Evolutionary conservation across 2,113 vertebrate species (phyloP), one percentile per base, ranked within the genome.

Genomic region (Platysteira castanea): DNA sequence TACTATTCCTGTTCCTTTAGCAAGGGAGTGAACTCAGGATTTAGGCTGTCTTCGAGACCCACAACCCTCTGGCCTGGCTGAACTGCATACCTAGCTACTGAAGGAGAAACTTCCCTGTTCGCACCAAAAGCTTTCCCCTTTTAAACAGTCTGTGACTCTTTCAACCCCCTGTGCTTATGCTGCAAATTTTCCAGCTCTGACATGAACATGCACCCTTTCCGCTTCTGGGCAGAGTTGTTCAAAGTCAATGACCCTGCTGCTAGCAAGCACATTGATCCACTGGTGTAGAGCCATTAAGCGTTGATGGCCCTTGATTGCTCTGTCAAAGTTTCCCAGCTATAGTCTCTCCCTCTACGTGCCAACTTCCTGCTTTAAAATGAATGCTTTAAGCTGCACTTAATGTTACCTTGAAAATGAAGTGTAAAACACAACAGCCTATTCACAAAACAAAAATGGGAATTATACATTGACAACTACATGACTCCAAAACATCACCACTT

Each of bases 251-350:
- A 70, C 70, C 85, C 87, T 64, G 94, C 89, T 94, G 70, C 75
- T 74, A 91, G 89, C 74, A 61, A 93, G 75, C 78, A 77, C 94
- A 96, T 96, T 95, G 95, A 94, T 97, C 87, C 87, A 93, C 79
- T 85, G 82, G 91, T 89, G 91, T 81, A 93, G 57, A 70, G 71
- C 93, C 84, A 96, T 96, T 97, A 96, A 91, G 67, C 37, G 82
- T 41, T 95, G 94, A 96, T 96, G 90, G 90, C 47, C 84, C 85
- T 94, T 96, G 95, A 96, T 97, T 96, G 93, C 95, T 94, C 91
- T 91, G 86, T 93, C 87, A 96, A 95, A 94, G 82, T 75, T 96
- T 77, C 79, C 64, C 67, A 86, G 85, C 70, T 89, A 83, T 9
- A 91, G 74, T 68, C 59, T 91, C 67, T 73, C 77, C 42, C 75